Conservation (phyloP, 2,888 invertebrate species). For the Tholera decimalis region DNA sequence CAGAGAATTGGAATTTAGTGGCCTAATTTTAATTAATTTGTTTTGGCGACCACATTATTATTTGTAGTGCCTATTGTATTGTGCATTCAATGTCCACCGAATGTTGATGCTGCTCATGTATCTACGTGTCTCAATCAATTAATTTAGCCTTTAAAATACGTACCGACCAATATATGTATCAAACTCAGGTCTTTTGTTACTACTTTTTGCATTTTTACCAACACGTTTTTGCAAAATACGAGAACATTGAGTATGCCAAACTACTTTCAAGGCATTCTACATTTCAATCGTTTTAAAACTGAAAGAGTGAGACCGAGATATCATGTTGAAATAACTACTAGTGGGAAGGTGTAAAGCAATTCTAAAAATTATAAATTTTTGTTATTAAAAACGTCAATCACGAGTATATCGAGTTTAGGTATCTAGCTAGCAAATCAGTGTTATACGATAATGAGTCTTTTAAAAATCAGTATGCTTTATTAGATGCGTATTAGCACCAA, state of each 20-base stretch:
- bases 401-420: not conserved
- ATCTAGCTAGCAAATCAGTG: constrained; percentile 3
- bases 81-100: not conserved
- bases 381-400: not conserved
- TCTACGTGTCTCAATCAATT: not conserved
- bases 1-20: constrained; percentile 8
- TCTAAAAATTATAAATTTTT: not conserved
- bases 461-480: constrained; percentile 17
- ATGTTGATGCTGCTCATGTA: not conserved
- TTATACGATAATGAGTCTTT: constrained; percentile 18
- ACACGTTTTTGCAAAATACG: constrained; percentile 11
- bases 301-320: constrained; percentile 8
- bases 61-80: not conserved
- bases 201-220: not conserved
- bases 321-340: not conserved
- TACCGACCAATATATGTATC: not conserved
- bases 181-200: not conserved
- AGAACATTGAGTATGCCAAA: not conserved
- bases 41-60: not conserved
- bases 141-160: constrained; percentile 6
- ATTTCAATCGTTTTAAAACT: constrained; percentile 14
- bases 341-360: not conserved
- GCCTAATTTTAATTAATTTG: constrained; percentile 17
- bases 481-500: constrained; percentile 30
- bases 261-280: constrained; percentile 29